A percentile compares a stretch with the other conserved stretches of the same genome.
These are phyloP conservation scores for Hylomyscus alleni DNA, from an alignment of 2,797 vertebrate species.

Conservation along the genomic window DNA sequence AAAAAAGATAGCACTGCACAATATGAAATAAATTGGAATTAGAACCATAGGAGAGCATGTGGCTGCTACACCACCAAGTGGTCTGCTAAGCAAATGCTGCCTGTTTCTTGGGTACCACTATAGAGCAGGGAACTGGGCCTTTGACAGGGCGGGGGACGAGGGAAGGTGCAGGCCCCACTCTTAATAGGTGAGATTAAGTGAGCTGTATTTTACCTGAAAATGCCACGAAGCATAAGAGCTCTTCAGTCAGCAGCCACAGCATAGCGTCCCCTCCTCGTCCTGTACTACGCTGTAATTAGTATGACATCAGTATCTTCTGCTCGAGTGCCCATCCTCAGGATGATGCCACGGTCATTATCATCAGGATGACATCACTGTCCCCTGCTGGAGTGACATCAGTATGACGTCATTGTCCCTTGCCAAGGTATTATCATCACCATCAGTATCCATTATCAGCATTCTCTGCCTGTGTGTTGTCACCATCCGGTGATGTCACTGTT, in stretches of 20 bases:
- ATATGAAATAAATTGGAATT: slow-evolving; percentile 66
- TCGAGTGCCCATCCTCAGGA: background rate
- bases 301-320: background rate
- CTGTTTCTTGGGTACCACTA: background rate
- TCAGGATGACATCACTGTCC: background rate
- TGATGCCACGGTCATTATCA: background rate
- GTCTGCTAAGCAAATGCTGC: background rate
- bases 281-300: background rate
- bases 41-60: slow-evolving; percentile 51
- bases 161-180: background rate
- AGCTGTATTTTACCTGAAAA: background rate
- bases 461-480: background rate
- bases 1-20: slow-evolving; percentile 28
- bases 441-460: background rate
- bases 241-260: background rate
- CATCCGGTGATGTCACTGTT: background rate
- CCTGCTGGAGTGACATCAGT: background rate
- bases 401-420: background rate
- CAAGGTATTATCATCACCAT: background rate
- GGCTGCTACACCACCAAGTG: background rate
- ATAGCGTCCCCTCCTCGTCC: background rate
- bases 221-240: background rate
- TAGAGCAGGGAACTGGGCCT: background rate
- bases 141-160: background rate
- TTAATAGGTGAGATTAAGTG: background rate